A percentile compares a stretch with the other conserved stretches of the same genome.
Evolutionary conservation across 2,888 invertebrate species (phyloP).

Genomic region (Hemistola chrysoprasaria): DNA sequence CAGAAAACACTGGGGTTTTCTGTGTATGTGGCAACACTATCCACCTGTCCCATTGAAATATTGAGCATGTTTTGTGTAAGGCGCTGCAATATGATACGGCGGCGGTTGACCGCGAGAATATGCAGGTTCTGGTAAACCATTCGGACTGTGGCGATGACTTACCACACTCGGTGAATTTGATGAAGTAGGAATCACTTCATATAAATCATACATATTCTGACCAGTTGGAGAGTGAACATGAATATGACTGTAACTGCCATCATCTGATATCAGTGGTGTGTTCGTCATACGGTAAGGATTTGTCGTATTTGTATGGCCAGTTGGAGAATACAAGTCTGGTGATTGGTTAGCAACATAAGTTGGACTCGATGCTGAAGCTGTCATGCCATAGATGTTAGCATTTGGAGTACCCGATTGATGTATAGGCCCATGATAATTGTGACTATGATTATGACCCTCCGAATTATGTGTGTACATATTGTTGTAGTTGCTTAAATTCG

Average conservation of each 20-base stretch:
- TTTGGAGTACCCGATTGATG: constrained; percentile 60
- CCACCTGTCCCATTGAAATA: constrained; percentile 82
- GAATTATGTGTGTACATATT: constrained; percentile 54
- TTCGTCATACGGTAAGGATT: constrained; percentile 78
- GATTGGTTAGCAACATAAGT: constrained; percentile 73
- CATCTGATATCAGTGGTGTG: constrained; percentile 73
- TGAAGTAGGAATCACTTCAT: constrained; percentile 68
- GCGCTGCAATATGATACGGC: constrained; percentile 92
- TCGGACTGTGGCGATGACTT: constrained; percentile 68
- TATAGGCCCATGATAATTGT: constrained; percentile 53
- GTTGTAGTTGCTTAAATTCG: constrained; percentile 70
- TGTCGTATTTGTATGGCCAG: constrained; percentile 74
- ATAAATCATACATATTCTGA: constrained; percentile 75
- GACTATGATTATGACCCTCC: constrained; percentile 45
- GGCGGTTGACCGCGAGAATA: constrained; percentile 84
- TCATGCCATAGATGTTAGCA: constrained; percentile 63
- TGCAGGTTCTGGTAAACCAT: constrained; percentile 59
- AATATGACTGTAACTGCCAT: constrained; percentile 73
- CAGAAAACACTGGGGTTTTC: constrained; percentile 44
- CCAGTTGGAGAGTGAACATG: constrained; percentile 69
- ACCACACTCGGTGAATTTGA: constrained; percentile 66
- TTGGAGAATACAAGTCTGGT: constrained; percentile 74
- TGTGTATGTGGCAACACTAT: constrained; percentile 52
- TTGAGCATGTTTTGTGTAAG: constrained; percentile 90
- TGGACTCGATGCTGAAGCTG: constrained; percentile 62